phyloP scores from a whole-genome alignment of 2,113 vertebrate species.

The Entomyzon cyanotis region DNA sequence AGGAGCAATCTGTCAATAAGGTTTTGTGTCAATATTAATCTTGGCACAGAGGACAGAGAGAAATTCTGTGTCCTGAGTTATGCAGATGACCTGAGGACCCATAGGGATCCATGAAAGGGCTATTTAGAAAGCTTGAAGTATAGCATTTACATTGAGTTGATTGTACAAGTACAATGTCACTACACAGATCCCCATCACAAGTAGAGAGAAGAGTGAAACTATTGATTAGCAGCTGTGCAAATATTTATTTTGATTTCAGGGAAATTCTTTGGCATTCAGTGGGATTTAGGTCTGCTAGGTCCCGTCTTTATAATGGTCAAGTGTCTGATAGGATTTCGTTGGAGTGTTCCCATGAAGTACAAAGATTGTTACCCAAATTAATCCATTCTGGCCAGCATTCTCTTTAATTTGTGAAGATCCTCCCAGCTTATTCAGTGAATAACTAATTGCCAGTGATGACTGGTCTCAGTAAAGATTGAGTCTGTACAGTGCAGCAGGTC shows the following conservation, averaged over 20 bases:
- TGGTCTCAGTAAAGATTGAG: neutral
- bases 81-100: neutral
- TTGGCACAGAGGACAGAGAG: neutral
- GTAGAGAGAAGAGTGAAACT: neutral
- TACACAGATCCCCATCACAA: neutral
- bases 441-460: neutral
- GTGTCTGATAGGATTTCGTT: neutral
- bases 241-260: neutral
- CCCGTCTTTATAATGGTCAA: neutral
- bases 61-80: neutral
- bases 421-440: neutral
- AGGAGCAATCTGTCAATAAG: neutral
- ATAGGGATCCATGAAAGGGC: neutral
- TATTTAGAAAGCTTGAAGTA: neutral
- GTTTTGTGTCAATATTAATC: neutral
- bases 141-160: neutral
- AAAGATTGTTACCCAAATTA: neutral
- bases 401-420: neutral
- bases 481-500: neutral
- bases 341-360: neutral
- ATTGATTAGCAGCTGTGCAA: neutral
- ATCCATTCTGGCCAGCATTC: neutral
- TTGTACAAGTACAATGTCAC: neutral
- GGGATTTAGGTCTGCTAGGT: neutral
- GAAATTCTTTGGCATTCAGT: neutral